A percentile compares a stretch with the other conserved stretches of the same genome.
Conservation (phyloP, 2,113 vertebrate species). For the Hippotragus niger region DNA sequence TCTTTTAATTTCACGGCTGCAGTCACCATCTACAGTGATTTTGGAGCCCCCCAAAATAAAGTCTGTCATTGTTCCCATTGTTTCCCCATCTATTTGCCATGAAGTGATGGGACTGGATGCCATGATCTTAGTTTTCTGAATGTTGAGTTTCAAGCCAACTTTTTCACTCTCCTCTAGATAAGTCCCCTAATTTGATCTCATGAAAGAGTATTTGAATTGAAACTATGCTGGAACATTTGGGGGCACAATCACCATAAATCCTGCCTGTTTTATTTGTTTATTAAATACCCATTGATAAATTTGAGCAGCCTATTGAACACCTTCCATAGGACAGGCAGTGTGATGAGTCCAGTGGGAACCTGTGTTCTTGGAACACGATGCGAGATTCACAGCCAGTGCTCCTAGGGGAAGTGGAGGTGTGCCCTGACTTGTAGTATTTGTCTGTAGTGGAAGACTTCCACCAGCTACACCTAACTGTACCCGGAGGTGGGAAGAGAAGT, state of each 20-base stretch:
- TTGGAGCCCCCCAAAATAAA: not conserved
- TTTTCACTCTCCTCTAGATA: not conserved
- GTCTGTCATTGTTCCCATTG: not conserved
- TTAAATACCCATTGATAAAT: accelerated
- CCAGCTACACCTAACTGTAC: not conserved
- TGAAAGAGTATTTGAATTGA: not conserved
- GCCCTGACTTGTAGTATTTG: not conserved
- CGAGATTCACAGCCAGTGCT: not conserved
- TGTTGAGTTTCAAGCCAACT: not conserved
- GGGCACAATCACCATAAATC: not conserved
- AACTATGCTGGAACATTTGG: not conserved
- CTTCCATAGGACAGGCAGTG: not conserved
- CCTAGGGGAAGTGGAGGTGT: accelerated
- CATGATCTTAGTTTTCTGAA: not conserved
- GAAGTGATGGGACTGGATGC: not conserved
- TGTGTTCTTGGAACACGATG: not conserved
- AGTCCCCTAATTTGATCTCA: not conserved
- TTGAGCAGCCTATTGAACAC: not conserved
- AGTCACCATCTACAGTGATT: not conserved
- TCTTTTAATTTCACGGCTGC: not conserved
- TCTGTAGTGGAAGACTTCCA: not conserved
- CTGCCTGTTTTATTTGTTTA: not conserved
- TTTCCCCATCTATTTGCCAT: not conserved
- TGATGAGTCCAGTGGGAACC: not conserved
- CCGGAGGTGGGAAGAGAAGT: not conserved